Evolutionary conservation across 2,113 vertebrate genomes (phyloP), one percentile per base, ranked within the genome.

Genomic region (Phodopus roborovskii): DNA sequence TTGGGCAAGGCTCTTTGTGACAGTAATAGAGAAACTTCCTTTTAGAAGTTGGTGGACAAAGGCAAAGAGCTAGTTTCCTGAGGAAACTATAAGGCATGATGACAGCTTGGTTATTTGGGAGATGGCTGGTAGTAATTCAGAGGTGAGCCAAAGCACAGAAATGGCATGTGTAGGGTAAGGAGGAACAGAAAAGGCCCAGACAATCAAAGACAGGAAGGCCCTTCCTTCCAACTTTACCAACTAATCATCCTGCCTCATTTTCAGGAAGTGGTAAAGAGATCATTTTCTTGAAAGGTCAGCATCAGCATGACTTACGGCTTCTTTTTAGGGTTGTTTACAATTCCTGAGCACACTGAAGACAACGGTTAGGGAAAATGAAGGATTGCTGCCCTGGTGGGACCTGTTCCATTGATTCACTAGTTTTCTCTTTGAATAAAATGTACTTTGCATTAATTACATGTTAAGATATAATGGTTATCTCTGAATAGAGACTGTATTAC

Each of bases 11-110:
- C 24, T 77, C 17, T 86, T 83, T 28, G 22, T 77, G 77, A 77
- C 48, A 88, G 53, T 93, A 95, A 93, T 42, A 84, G 78, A 94
- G 64, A 70, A 88, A 77, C 48, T 92, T 94, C 73, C 75, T 64
- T 62, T 78, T 93, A 91, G 36, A 78, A 89, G 24, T n/a, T 83
- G 94, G n/a, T 95, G 66, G 60, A 68, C 74, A 64, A 90, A 66
- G 92, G 26, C 33, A 77, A 90, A 50, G 89, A 88, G 45, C 71
- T 70, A 56, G 66, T 92, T 92, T 60, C 70, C 19, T 39, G 39
- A 82, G 39, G 86, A 94, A 97, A n/a, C 66, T 82, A 19, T 56
- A 79, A 79, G 39, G 8, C 33, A 19, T 66, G 15, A 64, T 91
- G 83, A 84, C 13, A 88, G 36, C 68, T 86, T 87, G 19, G n/a